Base-by-base conservation (phyloP, 1,140 invertebrate species). In the Ceratosolen solmsi region DNA sequence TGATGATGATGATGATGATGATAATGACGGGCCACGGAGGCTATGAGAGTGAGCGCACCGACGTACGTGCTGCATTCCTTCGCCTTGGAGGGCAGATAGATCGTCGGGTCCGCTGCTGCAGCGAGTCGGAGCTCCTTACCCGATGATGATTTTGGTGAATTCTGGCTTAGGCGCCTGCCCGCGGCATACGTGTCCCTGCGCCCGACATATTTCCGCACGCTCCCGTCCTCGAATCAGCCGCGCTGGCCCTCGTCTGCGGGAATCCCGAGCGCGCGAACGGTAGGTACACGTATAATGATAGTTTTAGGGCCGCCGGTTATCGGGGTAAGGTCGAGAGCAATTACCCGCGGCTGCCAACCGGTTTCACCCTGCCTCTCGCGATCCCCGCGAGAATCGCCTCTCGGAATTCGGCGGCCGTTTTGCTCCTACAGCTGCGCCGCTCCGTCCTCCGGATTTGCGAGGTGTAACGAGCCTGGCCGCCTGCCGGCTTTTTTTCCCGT, bases 251-350 rank as follows among this genome's bases (percentile, higher is more conserved):
- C n/a, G n/a, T n/a, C n/a, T n/a, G n/a, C n/a, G n/a, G n/a, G n/a
- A n/a, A n/a, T n/a, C 25, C 13, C 60, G 27, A 17, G 60, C 41
- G 70, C 71, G 58, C 20, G 46, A 75, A 56, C 79, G 72, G 79
- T 56, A 75, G 60, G 54, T 65, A 74, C 30, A 8, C 58, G 51
- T 36, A 72, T 80, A 82, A 77, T 77, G 80, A 82, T 82, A 82
- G 73, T 70, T 82, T 72, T n/a, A n/a, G 80, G 68, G 63, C 65
- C 72, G 80, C 80, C 80, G 80, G 80, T 82, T 82, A 82, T 82
- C 80, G 80, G 80, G 54, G 80, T 82, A 82, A 82, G 80, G 73
- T 82, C 80, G 80, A 77, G 80, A 76, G 80, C 80, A 82, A 82
- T 82, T 82, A 82, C 74, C 73, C 71, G 78, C 3, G 27, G 72